These are phyloP conservation scores for Eumaeus atala DNA, from an alignment of 1,140 invertebrate species.

Conservation along the genomic window DNA sequence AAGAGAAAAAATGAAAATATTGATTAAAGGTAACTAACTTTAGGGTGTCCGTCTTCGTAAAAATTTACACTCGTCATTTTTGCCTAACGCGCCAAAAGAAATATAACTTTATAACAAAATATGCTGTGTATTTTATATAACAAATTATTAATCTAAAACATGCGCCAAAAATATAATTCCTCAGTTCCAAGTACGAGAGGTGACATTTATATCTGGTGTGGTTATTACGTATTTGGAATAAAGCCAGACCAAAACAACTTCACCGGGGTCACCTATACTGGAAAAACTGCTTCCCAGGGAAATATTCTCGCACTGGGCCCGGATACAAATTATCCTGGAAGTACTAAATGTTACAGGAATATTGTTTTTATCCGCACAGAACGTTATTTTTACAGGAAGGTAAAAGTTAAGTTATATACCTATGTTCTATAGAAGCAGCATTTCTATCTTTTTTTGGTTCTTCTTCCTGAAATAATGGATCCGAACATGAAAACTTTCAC, in stretches of 20 bases:
- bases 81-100: too few relatives aligned
- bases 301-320: neutral
- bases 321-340: neutral
- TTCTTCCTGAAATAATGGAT: too few relatives aligned
- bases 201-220: slow-evolving; percentile 48
- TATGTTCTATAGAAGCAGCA: too few relatives aligned
- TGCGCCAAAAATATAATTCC: neutral
- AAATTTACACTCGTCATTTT: too few relatives aligned
- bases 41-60: too few relatives aligned
- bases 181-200: slow-evolving; percentile 3
- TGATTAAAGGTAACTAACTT: too few relatives aligned
- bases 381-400: too few relatives aligned
- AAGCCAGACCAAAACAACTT: slow-evolving; percentile 45
- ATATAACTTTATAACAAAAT: neutral
- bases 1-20: too few relatives aligned
- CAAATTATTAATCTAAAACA: neutral
- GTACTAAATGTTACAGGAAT: neutral
- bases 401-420: neutral
- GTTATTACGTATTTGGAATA: slow-evolving; percentile 51
- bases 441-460: too few relatives aligned
- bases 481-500: too few relatives aligned
- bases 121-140: neutral
- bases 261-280: slow-evolving; percentile 38
- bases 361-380: neutral
- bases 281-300: neutral